Base-by-base conservation (phyloP, 2,888 invertebrate genomes). In the Oscheius sp. region DNA sequence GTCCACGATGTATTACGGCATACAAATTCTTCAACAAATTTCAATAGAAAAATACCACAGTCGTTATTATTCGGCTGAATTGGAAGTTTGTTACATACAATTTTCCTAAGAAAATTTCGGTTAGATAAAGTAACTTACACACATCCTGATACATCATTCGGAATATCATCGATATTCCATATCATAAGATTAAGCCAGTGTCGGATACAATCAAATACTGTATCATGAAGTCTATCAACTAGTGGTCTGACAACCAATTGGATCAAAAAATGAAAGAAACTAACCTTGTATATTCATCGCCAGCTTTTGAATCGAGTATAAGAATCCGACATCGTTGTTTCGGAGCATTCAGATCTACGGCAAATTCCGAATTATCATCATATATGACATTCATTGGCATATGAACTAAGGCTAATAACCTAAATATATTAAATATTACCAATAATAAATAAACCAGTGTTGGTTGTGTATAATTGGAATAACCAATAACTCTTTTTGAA, bases 401-500 rank as follows among this genome's bases (percentile, higher is more conserved):
- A n/a, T 54, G 54, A 2, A 54, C 33, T 8, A 54, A 24, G 14
- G 36, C 20, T 6, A 54, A 17, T 2, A 54, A 3, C 47, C 47
- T 47, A 24, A 22, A 47, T 24, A 47, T 12, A 14, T 47, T 47
- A 2, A 5, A 2, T 4, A 47, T 24, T 6, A 2, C 20, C 4
- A 3, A 17, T 14, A 4, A 47, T 24, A 22, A 5, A 14, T 24
- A 14, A 17, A 33, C 54, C 54, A 54, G 22, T 54, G 54, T n/a
- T 33, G 32, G n/a, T 22, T 54, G 33, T 6, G 17, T 12, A 32
- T 33, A 17, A 54, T 36, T 2, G 54, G 54, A 17, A 54, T 54
- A n/a, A 33, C 54, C 17, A 54, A 1, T n/a, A 54, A 20, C 32
- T 54, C 54, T 33, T 54, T 54, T 33, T 54, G n/a, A 33, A 54